phyloP scores from a whole-genome alignment of 2,888 invertebrate genomes.

The Cartodere bifasciata region DNA sequence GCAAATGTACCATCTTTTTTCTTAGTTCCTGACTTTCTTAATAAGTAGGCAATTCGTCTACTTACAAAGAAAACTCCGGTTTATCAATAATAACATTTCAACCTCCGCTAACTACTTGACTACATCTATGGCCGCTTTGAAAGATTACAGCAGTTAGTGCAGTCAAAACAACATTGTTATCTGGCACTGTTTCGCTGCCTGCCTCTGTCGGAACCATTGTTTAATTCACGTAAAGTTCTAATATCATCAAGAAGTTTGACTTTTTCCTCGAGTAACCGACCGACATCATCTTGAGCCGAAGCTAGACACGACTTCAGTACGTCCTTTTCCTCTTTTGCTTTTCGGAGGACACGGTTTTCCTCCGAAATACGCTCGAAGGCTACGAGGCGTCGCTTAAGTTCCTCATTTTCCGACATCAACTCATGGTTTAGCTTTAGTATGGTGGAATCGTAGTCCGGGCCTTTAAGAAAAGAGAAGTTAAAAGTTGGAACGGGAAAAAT shows the following conservation, averaged over 20 bases:
- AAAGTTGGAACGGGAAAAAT: too few relatives aligned
- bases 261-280: slow-evolving; percentile 59
- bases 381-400: slow-evolving; percentile 44
- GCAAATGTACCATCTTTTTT: too few relatives aligned
- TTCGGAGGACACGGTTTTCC: slow-evolving; percentile 41
- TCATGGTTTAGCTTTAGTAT: slow-evolving; percentile 29
- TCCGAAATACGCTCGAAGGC: slow-evolving; percentile 47
- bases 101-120: too few relatives aligned
- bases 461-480: too few relatives aligned
- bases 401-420: slow-evolving; percentile 49
- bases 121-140: slow-evolving; percentile 23
- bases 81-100: too few relatives aligned
- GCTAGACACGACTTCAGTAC: slow-evolving; percentile 45
- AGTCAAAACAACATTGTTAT: slow-evolving; percentile 60
- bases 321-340: slow-evolving; percentile 45
- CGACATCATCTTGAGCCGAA: slow-evolving; percentile 64
- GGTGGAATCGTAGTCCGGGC: too few relatives aligned
- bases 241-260: slow-evolving; percentile 58
- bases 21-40: too few relatives aligned
- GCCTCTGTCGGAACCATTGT: slow-evolving; percentile 28
- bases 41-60: too few relatives aligned
- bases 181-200: slow-evolving; percentile 44
- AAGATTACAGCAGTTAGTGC: slow-evolving; percentile 48
- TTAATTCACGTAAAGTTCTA: slow-evolving; percentile 49
- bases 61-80: too few relatives aligned